Conservation (phyloP, 2,797 vertebrate species). For the Bryconaethiops microstoma region DNA sequence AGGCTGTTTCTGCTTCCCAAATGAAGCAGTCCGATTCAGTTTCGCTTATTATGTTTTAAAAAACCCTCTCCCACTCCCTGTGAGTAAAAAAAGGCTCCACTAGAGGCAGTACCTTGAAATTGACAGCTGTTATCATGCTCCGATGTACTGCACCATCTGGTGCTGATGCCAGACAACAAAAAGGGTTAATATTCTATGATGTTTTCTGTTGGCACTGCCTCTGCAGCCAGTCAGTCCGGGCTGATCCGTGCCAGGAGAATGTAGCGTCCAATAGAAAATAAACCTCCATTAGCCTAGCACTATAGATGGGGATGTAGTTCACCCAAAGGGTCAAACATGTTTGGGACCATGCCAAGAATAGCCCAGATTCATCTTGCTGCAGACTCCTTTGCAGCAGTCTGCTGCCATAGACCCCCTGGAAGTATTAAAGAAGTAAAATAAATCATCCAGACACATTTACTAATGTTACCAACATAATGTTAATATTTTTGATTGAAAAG, state of each 20-base stretch:
- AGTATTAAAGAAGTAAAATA: conserved; percentile 32
- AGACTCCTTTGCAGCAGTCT: conserved; percentile 43
- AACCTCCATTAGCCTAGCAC: conserved; percentile 77
- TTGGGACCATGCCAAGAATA: conserved; percentile 77
- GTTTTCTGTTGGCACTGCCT: conserved; percentile 80
- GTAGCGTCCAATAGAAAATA: conserved; percentile 76
- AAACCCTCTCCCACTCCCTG: conserved; percentile 73
- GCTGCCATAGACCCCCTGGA: conserved; percentile 17
- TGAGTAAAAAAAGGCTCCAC: conserved; percentile 75
- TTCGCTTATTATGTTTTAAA: conserved; percentile 79
- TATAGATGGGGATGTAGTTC: conserved; percentile 77
- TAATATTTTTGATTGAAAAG: conserved; percentile 32
- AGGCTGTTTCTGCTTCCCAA: conserved; percentile 67
- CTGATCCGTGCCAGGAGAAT: conserved; percentile 74
- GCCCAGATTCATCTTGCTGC: conserved; percentile 54
- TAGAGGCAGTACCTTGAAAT: conserved; percentile 82
- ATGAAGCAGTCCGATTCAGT: conserved; percentile 75
- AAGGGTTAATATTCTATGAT: conserved; percentile 89
- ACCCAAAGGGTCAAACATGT: conserved; percentile 80
- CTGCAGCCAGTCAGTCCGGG: conserved; percentile 68
- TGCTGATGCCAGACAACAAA: conserved; percentile 80
- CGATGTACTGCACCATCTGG: conserved; percentile 79
- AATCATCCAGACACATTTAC: conserved; percentile 32
- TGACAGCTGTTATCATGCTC: conserved; percentile 84
- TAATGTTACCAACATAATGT: conserved; percentile 32